These are phyloP conservation scores for Nesogale talazaci DNA, from an alignment of 2,113 vertebrate genomes.

Conservation along the genomic window DNA sequence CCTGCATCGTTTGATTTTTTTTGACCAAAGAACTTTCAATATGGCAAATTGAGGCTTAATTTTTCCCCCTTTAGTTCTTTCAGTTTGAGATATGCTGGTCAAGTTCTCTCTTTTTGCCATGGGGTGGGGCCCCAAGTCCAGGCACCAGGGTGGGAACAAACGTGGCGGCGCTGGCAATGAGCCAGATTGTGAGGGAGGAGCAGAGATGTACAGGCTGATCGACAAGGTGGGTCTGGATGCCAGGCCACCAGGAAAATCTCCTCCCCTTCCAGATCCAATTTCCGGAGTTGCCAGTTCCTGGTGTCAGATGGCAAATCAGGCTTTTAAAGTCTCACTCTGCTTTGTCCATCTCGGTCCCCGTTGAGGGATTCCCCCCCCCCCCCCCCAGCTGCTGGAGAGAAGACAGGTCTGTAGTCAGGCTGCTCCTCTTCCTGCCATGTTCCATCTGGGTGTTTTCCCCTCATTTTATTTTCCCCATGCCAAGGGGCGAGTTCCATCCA, in stretches of 20 bases:
- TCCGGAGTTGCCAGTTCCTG: neutral
- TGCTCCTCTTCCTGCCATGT: conserved; percentile 52
- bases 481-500: conserved; percentile 79
- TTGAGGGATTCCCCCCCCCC: neutral
- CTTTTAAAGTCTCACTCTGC: neutral
- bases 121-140: neutral
- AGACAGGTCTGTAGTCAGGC: conserved; percentile 29
- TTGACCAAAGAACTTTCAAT: no score
- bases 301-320: neutral
- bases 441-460: conserved; percentile 30
- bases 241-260: neutral
- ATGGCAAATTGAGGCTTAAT: no score
- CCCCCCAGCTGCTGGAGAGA: neutral
- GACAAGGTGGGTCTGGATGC: neutral
- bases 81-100: no score
- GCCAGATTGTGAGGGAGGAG: neutral
- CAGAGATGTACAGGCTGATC: neutral
- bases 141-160: neutral
- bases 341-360: neutral
- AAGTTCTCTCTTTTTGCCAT: neutral
- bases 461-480: conserved; percentile 78
- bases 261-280: neutral
- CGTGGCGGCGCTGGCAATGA: neutral
- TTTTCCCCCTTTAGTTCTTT: neutral
- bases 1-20: no score